These are phyloP conservation scores for Harmothoe impar DNA, from an alignment of 2,888 invertebrate genomes.

Conservation along the genomic window DNA sequence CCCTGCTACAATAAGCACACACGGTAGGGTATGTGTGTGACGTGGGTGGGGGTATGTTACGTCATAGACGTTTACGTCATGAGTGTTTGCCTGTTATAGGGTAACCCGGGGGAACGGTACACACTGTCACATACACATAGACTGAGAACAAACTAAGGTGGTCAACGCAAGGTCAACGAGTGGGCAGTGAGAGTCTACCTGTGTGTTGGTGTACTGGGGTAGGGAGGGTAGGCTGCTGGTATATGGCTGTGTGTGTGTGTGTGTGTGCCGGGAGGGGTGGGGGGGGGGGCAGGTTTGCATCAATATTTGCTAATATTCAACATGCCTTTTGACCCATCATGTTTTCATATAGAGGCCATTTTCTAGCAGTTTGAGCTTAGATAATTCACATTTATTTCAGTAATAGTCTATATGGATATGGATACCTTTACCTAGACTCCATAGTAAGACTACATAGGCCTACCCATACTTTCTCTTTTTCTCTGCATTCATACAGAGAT, in stretches of 20 bases:
- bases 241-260: not conserved
- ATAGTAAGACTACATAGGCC: too few species aligned
- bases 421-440: too few species aligned
- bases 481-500: too few species aligned
- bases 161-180: not conserved
- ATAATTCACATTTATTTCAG: too few species aligned
- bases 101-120: constrained; percentile 2
- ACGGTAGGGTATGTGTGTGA: not conserved
- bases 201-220: not conserved
- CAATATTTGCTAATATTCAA: too few species aligned
- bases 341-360: too few species aligned
- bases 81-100: not conserved
- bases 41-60: not conserved
- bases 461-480: too few species aligned
- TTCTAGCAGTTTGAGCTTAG: too few species aligned
- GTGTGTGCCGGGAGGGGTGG: not conserved
- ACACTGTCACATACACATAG: not conserved
- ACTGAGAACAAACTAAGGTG: not conserved
- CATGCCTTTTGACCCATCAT: too few species aligned
- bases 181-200: constrained; percentile 7
- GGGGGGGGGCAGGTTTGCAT: not conserved
- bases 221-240: not conserved
- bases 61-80: not conserved
- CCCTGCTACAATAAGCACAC: not conserved
- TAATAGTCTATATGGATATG: too few species aligned